Evolutionary conservation across 2,797 vertebrate species (phyloP).

Genomic region (Enoplosus armatus): DNA sequence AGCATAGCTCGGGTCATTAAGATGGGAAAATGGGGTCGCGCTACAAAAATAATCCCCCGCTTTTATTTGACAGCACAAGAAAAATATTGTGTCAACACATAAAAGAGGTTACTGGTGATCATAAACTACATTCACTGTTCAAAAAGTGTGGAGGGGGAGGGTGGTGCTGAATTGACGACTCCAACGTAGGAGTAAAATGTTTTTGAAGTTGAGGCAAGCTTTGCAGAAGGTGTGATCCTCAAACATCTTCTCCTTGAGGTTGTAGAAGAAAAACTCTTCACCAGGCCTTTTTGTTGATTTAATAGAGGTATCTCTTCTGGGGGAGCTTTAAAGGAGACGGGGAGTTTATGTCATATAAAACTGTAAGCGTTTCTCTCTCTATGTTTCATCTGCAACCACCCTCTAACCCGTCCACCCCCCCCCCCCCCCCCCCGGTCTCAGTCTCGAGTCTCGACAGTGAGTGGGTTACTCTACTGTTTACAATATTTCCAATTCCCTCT

Average conservation of each 20-base stretch:
- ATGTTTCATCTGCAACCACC: slow-evolving; percentile 61
- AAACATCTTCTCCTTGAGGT: slow-evolving; percentile 45
- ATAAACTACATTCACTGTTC: slow-evolving; percentile 74
- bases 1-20: slow-evolving; percentile 77
- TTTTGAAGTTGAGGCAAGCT: slow-evolving; percentile 41
- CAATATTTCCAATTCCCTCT: slow-evolving; percentile 86
- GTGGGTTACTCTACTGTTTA: slow-evolving; percentile 85
- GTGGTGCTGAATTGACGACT: slow-evolving; percentile 52
- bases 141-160: slow-evolving; percentile 31
- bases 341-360: slow-evolving; percentile 73
- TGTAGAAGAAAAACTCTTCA: slow-evolving; percentile 17
- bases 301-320: slow-evolving; percentile 35
- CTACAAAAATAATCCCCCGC: slow-evolving; percentile 80
- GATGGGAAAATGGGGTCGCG: slow-evolving; percentile 77
- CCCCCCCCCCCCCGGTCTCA: slow-evolving; percentile 37
- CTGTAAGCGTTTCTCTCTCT: slow-evolving; percentile 67
- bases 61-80: slow-evolving; percentile 84
- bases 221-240: slow-evolving; percentile 39
- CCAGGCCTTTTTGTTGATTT: neutral
- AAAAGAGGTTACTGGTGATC: slow-evolving; percentile 74
- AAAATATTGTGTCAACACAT: slow-evolving; percentile 84
- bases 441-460: slow-evolving; percentile 75
- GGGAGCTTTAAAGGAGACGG: slow-evolving; percentile 57
- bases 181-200: slow-evolving; percentile 41
- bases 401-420: slow-evolving; percentile 50